Evolutionary conservation across 1,140 invertebrate species (phyloP), one percentile per base, ranked within the genome.

Genomic region (Drosophila paulistorum): DNA sequence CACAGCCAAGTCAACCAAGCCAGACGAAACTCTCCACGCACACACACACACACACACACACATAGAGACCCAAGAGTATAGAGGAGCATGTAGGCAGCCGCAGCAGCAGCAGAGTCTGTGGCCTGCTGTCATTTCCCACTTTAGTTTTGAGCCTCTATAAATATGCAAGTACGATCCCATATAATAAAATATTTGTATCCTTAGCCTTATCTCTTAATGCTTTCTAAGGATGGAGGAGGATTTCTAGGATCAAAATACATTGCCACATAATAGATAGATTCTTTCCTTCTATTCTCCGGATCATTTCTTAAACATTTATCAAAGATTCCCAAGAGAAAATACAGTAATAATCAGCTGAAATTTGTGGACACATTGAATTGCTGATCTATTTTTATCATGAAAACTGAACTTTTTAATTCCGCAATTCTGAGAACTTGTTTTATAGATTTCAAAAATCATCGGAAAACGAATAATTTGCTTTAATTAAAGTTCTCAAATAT

Each of bases 81-180:
- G 41, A 26, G 26, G 45, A 35, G 67, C 45, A 77, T 66, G 73
- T 77, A 77, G 67, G 75, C 63, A 59, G 30, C 26, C 20, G 17
- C 30, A 39, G 75, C 63, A 59, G 30, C 26, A 48, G 14, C 26
- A 39, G 37, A 30, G 30, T 7, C 13, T 39, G 57, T 64, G 72
- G 23, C 61, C 61, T 30, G 76, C 61, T 30, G 70, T 74, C 72
- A 76, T 72, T 70, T 70, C 73, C 74, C 73, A 77, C 74, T 45
- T 42, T 41, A 62, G 37, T 62, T 62, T 20, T 17, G 35, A 9
- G 11, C 45, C 60, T 45, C 20, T 42, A 41, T 37, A 42, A 37
- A 26, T 5, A 51, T 51, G 45, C n/a, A 45, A n/a, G 7, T 45
- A 23, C 3, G 45, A 51, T 51, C 45, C 9, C 3, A 23, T 51